Evolutionary conservation across 2,113 vertebrate genomes (phyloP).

Genomic region (Cephalophus harveyi): DNA sequence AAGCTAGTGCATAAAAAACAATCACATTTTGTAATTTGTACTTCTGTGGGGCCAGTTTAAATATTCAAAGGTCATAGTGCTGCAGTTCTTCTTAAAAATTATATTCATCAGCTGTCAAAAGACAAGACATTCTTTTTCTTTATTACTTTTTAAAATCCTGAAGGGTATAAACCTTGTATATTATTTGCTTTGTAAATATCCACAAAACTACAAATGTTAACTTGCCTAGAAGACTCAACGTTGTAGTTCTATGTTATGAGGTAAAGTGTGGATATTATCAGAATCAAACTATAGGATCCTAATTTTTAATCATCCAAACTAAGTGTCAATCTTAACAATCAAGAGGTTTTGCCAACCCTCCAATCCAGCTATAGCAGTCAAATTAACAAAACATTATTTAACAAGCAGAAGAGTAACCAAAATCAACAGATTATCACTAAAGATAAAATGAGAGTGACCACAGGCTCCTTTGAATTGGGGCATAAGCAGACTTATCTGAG

Average conservation of each 20-base stretch:
- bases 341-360: background rate
- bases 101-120: background rate
- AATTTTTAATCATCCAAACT: background rate
- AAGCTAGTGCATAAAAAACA: background rate
- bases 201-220: background rate
- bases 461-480: background rate
- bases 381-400: background rate
- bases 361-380: background rate
- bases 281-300: background rate
- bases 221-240: background rate
- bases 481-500: background rate
- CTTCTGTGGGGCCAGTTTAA: background rate
- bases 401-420: background rate
- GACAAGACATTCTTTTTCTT: background rate
- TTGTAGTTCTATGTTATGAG: background rate
- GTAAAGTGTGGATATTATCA: background rate
- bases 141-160: background rate
- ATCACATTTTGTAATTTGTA: background rate
- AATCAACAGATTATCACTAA: background rate
- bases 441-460: background rate
- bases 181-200: background rate
- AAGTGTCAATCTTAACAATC: background rate
- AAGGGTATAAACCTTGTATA: background rate
- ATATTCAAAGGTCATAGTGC: background rate
- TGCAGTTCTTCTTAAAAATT: background rate